Evolutionary conservation across 2,797 vertebrate genomes (phyloP).

Genomic region (Dipus sagitta): DNA sequence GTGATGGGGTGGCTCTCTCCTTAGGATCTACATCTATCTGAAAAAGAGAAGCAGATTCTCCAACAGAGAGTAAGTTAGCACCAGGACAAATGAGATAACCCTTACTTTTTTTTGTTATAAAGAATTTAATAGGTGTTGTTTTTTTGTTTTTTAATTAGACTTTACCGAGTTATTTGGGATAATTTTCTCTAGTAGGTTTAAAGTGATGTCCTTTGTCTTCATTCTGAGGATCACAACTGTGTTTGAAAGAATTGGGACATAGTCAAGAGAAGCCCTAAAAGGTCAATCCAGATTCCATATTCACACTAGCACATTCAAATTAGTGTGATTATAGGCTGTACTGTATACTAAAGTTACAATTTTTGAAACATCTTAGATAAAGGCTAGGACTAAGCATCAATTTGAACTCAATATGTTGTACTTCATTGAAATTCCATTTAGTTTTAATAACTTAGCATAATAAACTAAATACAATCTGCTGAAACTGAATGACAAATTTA

Average conservation of each 20-base stretch:
- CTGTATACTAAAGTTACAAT: not conserved
- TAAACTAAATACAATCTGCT: slow-evolving; percentile 28
- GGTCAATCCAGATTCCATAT: not conserved
- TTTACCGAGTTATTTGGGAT: not conserved
- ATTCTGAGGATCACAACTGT: not conserved
- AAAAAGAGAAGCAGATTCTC: too few species aligned
- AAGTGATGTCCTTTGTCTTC: not conserved
- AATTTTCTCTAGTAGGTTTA: not conserved
- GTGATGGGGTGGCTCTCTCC: too few species aligned
- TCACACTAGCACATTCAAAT: too few species aligned
- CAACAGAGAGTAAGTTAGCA: too few species aligned
- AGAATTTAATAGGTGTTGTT: too few species aligned
- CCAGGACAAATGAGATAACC: too few species aligned
- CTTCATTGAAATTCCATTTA: slow-evolving; percentile 49
- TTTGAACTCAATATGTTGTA: not conserved
- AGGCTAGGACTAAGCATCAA: slow-evolving; percentile 13
- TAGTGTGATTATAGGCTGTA: too few species aligned
- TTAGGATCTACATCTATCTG: too few species aligned
- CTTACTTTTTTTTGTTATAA: too few species aligned
- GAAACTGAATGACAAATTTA: not conserved
- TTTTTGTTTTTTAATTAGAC: not conserved
- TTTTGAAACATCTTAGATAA: not conserved
- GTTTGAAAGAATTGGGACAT: slow-evolving; percentile 2
- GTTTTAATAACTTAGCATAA: slow-evolving; percentile 34
- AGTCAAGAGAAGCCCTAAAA: not conserved